A percentile compares a stretch with the other conserved stretches of the same genome.
Evolutionary conservation across 2,113 vertebrate species (phyloP).

Genomic region (Oryzias melastigma): DNA sequence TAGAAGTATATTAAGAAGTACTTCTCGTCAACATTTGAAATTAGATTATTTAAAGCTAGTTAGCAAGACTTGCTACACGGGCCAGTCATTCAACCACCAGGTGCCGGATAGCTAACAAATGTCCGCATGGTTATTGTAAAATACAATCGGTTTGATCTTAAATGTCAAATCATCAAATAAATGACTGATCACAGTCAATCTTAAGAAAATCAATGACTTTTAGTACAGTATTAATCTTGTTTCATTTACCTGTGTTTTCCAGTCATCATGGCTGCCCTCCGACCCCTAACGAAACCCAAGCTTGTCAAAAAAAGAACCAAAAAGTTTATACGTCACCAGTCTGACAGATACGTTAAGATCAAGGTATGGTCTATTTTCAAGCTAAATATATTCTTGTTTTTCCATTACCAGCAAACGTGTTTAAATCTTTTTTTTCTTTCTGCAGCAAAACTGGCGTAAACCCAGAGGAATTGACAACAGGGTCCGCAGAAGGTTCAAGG

Average conservation of each 20-base stretch:
- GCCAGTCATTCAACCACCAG: neutral
- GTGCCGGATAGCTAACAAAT: conserved; percentile 6
- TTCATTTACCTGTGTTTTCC: neutral
- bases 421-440: neutral
- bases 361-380: conserved; percentile 69
- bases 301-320: conserved; percentile 98
- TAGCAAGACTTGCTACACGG: conserved; percentile 19
- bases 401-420: neutral
- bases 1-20: too few species aligned
- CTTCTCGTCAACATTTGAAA: neutral
- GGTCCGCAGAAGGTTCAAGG: conserved; percentile 95
- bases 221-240: neutral
- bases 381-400: neutral
- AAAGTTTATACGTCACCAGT: conserved; percentile 98
- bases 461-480: conserved; percentile 97
- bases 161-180: too few species aligned
- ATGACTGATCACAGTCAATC: too few species aligned
- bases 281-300: conserved; percentile 90
- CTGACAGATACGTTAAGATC: conserved; percentile 97
- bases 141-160: too few species aligned
- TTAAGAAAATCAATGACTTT: too few species aligned
- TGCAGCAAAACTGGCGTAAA: conserved; percentile 92
- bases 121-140: conserved; percentile 16
- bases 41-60: neutral
- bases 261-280: conserved; percentile 90